Conservation (phyloP, 1,140 invertebrate species). For the Cotesia typhae region DNA sequence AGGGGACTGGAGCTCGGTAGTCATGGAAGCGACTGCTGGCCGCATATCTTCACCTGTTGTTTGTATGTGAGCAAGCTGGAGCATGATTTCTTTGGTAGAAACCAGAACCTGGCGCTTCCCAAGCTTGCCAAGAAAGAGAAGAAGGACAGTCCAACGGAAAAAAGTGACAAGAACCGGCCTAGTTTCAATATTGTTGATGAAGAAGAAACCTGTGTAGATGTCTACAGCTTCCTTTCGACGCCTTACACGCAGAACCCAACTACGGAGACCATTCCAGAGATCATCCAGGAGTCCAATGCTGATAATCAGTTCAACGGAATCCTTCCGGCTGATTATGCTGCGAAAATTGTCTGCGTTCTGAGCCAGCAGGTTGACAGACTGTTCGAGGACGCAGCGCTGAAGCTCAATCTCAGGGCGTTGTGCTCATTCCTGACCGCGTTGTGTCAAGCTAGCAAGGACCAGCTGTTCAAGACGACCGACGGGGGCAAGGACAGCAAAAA, state of each 20-base stretch:
- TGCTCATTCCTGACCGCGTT: conserved; percentile 82
- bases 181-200: conserved; percentile 72
- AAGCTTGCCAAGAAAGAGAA: conserved; percentile 61
- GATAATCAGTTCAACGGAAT: conserved; percentile 74
- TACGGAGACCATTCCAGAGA: conserved; percentile 70
- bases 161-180: conserved; percentile 62
- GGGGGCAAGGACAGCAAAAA: conserved; percentile 58
- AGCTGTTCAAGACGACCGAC: conserved; percentile 71
- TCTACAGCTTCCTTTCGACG: conserved; percentile 83
- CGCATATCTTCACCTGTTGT: conserved; percentile 89
- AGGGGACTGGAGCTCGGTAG: conserved; percentile 88
- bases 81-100: conserved; percentile 82
- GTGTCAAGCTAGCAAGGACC: conserved; percentile 82
- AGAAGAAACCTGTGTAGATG: conserved; percentile 82
- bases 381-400: conserved; percentile 85
- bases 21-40: conserved; percentile 91
- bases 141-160: conserved; percentile 55
- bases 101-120: conserved; percentile 65
- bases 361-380: conserved; percentile 86
- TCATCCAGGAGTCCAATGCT: conserved; percentile 73
- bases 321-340: conserved; percentile 81
- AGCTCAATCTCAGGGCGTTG: conserved; percentile 85
- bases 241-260: conserved; percentile 71
- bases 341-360: conserved; percentile 85
- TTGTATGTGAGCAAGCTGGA: conserved; percentile 91